phyloP scores from a whole-genome alignment of 2,797 vertebrate genomes.

The Enteromius afrohamiltoni region DNA sequence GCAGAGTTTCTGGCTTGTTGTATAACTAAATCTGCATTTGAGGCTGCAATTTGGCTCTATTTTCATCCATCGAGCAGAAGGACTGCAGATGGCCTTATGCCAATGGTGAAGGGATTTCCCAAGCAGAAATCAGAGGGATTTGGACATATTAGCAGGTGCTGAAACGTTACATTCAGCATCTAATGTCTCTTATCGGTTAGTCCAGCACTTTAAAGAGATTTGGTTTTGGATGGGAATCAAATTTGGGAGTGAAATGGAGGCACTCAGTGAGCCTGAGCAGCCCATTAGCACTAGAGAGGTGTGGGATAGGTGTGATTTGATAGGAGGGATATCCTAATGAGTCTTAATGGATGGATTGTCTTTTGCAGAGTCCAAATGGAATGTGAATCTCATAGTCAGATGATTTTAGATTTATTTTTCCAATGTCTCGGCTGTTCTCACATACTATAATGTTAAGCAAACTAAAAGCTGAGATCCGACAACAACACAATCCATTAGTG shows the following conservation, averaged over 20 bases:
- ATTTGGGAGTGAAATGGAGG: conserved; percentile 47
- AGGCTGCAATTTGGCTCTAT: conserved; percentile 14
- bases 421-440: not conserved
- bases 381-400: not conserved
- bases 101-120: conserved; percentile 30
- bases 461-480: conserved; percentile 14
- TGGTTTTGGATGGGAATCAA: conserved; percentile 44
- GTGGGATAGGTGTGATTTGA: conserved; percentile 39
- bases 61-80: conserved; percentile 43
- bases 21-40: not conserved
- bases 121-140: conserved; percentile 49
- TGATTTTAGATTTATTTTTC: conserved; percentile 34
- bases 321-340: conserved; percentile 25
- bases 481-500: conserved; percentile 36
- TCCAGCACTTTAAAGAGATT: conserved; percentile 39
- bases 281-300: conserved; percentile 47
- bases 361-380: conserved; percentile 37
- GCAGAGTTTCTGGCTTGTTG: not conserved
- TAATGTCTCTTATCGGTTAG: conserved; percentile 49
- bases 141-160: conserved; percentile 64
- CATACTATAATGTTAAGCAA: conserved; percentile 9
- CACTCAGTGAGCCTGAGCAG: conserved; percentile 16
- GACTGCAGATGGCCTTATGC: conserved; percentile 45
- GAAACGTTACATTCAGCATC: conserved; percentile 58
- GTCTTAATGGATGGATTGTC: conserved; percentile 33